Conservation (phyloP, 2,888 invertebrate species). For the Pachymerium ferrugineum region DNA sequence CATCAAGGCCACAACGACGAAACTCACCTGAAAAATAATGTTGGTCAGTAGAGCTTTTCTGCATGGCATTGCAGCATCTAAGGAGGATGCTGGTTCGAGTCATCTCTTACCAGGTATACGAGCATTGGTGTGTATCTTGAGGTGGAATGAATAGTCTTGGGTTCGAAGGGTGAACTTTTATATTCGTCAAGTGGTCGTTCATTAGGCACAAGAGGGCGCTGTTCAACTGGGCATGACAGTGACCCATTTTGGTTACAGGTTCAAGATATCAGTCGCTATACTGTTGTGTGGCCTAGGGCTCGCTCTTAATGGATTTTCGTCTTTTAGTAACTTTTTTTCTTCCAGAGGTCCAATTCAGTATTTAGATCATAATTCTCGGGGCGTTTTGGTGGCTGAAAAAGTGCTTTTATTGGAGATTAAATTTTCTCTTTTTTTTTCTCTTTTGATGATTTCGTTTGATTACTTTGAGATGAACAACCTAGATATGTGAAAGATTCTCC, state of each 20-base stretch:
- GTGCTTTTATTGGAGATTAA: background rate
- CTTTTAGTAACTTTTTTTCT: background rate
- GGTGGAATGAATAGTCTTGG: background rate
- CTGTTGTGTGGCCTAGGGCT: background rate
- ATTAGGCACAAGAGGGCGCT: slow-evolving; percentile 8
- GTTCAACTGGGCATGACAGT: slow-evolving; percentile 19
- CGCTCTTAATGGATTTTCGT: background rate
- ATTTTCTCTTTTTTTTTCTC: background rate
- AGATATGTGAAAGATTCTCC: too few relatives aligned
- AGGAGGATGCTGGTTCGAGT: background rate
- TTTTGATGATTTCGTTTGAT: background rate
- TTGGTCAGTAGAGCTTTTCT: background rate
- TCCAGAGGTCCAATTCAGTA: too few relatives aligned
- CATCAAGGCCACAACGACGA: background rate
- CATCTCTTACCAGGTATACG: background rate
- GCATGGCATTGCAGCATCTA: background rate
- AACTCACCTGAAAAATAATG: background rate
- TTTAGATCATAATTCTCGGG: too few relatives aligned
- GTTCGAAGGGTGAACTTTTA: background rate
- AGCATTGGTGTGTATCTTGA: background rate
- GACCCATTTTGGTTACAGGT: background rate
- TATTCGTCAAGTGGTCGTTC: slow-evolving; percentile 10
- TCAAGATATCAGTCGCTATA: background rate
- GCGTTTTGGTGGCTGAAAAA: too few relatives aligned
- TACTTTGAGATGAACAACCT: too few relatives aligned